Evolutionary conservation across 2,113 vertebrate genomes (phyloP).

Genomic region (Oreamnos americanus): DNA sequence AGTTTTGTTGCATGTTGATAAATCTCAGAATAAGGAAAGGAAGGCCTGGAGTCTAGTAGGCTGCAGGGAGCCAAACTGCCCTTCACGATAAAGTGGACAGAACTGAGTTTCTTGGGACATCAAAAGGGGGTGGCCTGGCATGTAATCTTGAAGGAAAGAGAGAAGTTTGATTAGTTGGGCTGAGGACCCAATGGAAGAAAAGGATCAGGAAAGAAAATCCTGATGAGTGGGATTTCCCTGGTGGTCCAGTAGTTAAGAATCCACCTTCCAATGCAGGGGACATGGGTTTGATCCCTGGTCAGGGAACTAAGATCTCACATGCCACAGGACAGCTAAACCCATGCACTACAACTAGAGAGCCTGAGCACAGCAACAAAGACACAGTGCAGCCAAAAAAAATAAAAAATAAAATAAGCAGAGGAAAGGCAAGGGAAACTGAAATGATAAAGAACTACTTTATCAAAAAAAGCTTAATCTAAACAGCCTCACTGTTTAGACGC

Average conservation of each 20-base stretch:
- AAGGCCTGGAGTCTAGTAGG: not conserved
- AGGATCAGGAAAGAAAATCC: not conserved
- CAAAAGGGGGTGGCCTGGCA: not conserved
- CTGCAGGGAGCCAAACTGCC: not conserved
- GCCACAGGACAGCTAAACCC: not conserved
- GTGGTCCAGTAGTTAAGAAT: not conserved
- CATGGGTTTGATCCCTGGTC: not conserved
- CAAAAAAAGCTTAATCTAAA: not conserved
- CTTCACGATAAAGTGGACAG: not conserved
- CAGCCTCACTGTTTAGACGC: not conserved
- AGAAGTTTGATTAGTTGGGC: not conserved
- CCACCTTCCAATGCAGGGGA: not conserved
- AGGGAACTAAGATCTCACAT: not conserved
- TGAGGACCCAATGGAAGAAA: not conserved
- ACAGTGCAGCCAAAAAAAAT: not conserved
- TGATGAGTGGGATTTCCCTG: not conserved
- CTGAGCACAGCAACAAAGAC: not conserved
- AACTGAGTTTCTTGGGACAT: not conserved
- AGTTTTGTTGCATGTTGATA: not conserved
- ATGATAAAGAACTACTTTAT: not conserved
- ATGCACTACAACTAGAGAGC: not conserved
- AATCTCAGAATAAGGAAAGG: not conserved
- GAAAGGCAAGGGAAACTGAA: not conserved
- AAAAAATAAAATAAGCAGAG: not conserved
- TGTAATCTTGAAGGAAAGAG: not conserved